Percentiles rank a stretch among this genome's conserved stretches.
These are phyloP conservation scores for Sicus ferrugineus DNA, from an alignment of 2,888 invertebrate genomes.

Conservation along the genomic window DNA sequence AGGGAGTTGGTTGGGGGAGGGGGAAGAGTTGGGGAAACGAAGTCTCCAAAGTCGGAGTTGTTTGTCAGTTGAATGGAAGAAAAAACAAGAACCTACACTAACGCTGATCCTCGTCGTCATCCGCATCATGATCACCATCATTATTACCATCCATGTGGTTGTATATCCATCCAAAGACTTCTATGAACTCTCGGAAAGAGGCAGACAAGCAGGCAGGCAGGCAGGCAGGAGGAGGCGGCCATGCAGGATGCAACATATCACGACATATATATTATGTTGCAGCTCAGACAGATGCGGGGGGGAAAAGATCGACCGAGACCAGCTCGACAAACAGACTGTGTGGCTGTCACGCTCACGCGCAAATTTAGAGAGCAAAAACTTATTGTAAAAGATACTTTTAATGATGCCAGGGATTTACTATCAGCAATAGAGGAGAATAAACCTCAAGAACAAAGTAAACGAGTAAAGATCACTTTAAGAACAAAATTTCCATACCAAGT, in stretches of 20 bases:
- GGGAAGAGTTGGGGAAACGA: neutral
- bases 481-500: neutral
- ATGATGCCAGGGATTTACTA: no score
- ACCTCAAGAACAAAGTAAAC: no score
- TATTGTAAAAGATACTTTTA: neutral
- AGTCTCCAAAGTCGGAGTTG: neutral
- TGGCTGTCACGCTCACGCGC: constrained; percentile 21
- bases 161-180: neutral
- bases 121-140: neutral
- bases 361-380: neutral
- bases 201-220: no score
- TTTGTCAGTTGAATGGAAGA: neutral
- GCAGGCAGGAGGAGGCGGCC: neutral
- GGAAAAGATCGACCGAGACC: neutral
- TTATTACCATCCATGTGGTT: neutral
- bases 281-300: neutral
- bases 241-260: constrained; percentile 14
- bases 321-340: constrained; percentile 8
- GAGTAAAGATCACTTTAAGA: no score
- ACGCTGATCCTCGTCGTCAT: neutral
- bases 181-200: no score
- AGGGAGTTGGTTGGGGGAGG: neutral
- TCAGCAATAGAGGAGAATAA: no score
- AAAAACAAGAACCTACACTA: no score
- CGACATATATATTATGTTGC: neutral